These are phyloP conservation scores for Ceramica pisi DNA, from an alignment of 2,888 invertebrate species.

Conservation along the genomic window DNA sequence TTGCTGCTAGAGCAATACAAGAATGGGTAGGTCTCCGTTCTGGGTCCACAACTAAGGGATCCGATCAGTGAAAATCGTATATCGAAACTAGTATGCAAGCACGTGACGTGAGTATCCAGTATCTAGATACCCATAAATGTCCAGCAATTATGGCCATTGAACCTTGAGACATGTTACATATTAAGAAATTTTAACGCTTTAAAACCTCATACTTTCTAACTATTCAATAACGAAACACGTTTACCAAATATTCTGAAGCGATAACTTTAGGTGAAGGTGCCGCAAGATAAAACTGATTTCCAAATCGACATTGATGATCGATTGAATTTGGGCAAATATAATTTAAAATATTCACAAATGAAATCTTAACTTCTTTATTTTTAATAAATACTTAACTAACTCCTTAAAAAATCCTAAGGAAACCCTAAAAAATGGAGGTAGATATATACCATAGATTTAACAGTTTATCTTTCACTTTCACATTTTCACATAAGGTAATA, in stretches of 20 bases:
- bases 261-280: not conserved
- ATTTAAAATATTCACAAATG: no score
- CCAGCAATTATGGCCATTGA: conserved; percentile 9
- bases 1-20: not conserved
- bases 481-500: conserved; percentile 7
- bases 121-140: not conserved
- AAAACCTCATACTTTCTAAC: conserved; percentile 31
- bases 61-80: no score
- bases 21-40: not conserved
- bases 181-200: conserved; percentile 27
- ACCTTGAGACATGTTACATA: conserved; percentile 28
- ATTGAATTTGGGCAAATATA: not conserved
- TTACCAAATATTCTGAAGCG: conserved; percentile 21
- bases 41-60: not conserved
- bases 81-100: no score
- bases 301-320: not conserved
- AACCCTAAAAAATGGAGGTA: no score
- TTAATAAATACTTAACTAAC: no score
- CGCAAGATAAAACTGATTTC: not conserved
- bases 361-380: no score
- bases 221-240: conserved; percentile 26
- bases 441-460: no score
- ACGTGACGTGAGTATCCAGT: not conserved
- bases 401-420: no score
- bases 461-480: conserved; percentile 24